These are phyloP conservation scores for Hyposmocoma kahamanoa DNA, from an alignment of 1,140 invertebrate genomes.

Conservation along the genomic window DNA sequence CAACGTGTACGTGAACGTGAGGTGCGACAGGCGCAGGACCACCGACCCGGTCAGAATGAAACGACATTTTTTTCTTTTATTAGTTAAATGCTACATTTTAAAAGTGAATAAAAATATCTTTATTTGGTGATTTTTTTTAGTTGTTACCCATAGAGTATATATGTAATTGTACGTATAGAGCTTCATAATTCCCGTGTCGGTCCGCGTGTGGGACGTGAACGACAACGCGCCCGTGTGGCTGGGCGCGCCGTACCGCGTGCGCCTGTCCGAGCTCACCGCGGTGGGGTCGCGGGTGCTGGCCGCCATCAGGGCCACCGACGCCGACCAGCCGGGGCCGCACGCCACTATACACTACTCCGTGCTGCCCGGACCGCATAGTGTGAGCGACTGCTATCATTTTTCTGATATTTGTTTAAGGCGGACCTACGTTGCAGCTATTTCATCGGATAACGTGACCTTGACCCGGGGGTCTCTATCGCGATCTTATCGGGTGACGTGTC, in stretches of 20 bases:
- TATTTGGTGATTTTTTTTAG: no score
- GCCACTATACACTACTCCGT: constrained; percentile 91
- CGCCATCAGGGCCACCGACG: constrained; percentile 85
- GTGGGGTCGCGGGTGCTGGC: constrained; percentile 85
- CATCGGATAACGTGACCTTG: no score
- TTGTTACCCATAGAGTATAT: no score
- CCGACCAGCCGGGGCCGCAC: constrained; percentile 91
- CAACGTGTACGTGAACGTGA: constrained; percentile 88
- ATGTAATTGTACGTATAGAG: no score
- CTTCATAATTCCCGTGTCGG: constrained; percentile 91
- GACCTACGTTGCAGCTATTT: no score
- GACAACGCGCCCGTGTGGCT: constrained; percentile 91
- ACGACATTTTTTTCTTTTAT: no score
- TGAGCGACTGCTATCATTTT: no score
- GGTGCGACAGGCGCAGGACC: constrained; percentile 85
- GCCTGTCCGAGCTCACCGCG: constrained; percentile 90
- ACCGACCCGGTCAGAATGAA: constrained; percentile 85
- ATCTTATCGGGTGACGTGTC: no score
- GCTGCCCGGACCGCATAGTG: constrained; percentile 83
- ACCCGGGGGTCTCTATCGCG: no score
- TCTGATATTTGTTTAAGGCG: no score
- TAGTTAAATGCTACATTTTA: no score
- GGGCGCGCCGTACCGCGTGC: constrained; percentile 86
- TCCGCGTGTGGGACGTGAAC: constrained; percentile 93
- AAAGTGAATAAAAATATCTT: no score